Conservation (phyloP, 2,797 vertebrate genomes). For the Mastacembelus armatus region DNA sequence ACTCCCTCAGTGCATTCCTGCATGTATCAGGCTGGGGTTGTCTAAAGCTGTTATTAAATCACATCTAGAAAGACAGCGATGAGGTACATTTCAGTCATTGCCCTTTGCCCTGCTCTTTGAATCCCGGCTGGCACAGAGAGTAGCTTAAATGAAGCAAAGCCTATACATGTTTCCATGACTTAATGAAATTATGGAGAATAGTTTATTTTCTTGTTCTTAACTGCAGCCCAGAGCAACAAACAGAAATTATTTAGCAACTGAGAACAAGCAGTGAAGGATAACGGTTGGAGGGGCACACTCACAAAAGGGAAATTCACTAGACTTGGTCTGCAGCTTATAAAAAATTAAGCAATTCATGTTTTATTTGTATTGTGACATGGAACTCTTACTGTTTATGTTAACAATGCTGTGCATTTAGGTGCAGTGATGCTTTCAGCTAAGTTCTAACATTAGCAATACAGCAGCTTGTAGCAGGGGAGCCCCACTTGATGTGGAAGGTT, state of each 20-base stretch:
- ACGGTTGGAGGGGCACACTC: too few relatives aligned
- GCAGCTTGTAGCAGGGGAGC: too few relatives aligned
- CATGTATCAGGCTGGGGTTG: slow-evolving; percentile 28
- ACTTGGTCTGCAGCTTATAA: too few relatives aligned
- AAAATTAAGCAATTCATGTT: too few relatives aligned
- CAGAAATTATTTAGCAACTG: not conserved
- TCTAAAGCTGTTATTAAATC: slow-evolving; percentile 37
- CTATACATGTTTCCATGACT: not conserved
- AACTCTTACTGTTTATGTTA: too few relatives aligned
- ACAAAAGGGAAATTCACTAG: too few relatives aligned
- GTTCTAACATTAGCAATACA: too few relatives aligned
- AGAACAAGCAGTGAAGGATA: not conserved
- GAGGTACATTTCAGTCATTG: slow-evolving; percentile 6
- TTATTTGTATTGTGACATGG: too few relatives aligned
- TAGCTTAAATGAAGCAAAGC: slow-evolving; percentile 18
- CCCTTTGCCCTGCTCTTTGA: slow-evolving; percentile 19
- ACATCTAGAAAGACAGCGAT: slow-evolving; percentile 37
- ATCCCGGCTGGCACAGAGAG: slow-evolving; percentile 11
- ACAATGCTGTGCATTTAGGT: too few relatives aligned
- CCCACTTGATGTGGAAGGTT: slow-evolving; percentile 28
- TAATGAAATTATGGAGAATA: slow-evolving; percentile 6
- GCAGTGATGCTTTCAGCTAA: too few relatives aligned
- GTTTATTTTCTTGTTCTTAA: slow-evolving; percentile 10
- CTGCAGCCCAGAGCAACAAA: slow-evolving; percentile 1
- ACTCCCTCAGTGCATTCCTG: slow-evolving; percentile 59